Evolutionary conservation across 2,113 vertebrate genomes (phyloP).

Genomic region (Oncorhynchus tshawytscha): DNA sequence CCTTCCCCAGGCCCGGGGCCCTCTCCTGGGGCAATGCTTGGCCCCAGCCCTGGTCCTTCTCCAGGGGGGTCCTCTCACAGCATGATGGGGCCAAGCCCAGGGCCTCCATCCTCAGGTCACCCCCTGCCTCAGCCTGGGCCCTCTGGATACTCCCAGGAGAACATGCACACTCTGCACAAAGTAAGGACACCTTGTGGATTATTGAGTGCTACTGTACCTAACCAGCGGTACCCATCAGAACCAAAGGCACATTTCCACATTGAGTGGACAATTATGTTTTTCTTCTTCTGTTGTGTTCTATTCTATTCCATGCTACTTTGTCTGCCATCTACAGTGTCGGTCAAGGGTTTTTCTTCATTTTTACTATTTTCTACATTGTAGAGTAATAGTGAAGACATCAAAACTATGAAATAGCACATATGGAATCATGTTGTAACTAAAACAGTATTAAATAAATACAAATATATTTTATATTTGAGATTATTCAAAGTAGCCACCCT

Average conservation of each 20-base stretch:
- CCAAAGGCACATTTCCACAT: background rate
- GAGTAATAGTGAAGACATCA: no score
- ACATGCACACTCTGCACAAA: constrained; percentile 89
- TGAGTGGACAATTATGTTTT: background rate
- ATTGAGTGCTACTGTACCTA: background rate
- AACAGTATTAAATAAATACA: no score
- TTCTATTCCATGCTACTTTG: background rate
- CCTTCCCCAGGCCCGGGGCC: constrained; percentile 85
- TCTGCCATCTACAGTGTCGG: no score
- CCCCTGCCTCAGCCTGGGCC: constrained; percentile 79
- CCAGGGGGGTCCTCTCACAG: constrained; percentile 86
- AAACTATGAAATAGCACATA: no score
- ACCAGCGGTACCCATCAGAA: background rate
- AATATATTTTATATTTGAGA: no score
- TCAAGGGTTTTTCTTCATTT: no score
- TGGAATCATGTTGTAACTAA: no score
- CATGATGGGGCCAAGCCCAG: constrained; percentile 93
- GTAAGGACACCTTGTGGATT: constrained; percentile 61
- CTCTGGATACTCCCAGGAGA: constrained; percentile 84
- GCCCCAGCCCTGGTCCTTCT: constrained; percentile 86
- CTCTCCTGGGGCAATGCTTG: constrained; percentile 86
- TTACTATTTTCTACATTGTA: no score
- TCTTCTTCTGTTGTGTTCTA: background rate
- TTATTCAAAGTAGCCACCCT: no score
- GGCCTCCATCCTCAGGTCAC: constrained; percentile 83